Conservation (phyloP, 2,113 vertebrate genomes). For the Garra rufa region DNA sequence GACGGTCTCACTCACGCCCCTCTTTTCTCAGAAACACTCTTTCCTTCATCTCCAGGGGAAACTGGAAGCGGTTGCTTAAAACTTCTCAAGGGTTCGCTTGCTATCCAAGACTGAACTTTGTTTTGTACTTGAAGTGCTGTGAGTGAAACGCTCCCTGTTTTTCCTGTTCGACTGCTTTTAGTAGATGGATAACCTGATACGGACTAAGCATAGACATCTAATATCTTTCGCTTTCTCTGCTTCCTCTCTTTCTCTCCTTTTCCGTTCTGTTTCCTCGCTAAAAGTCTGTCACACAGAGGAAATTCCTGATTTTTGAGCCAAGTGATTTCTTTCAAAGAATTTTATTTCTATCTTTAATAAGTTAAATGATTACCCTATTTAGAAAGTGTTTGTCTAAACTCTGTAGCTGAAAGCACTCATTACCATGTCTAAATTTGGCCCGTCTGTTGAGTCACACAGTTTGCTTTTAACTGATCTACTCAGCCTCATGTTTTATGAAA, state of each 20-base stretch:
- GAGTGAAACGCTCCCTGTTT: conserved; percentile 23
- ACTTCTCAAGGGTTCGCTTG: conserved; percentile 22
- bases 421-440: background rate
- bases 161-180: conserved; percentile 34
- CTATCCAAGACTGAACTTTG: conserved; percentile 21
- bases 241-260: conserved; percentile 23
- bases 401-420: background rate
- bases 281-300: conserved; percentile 1
- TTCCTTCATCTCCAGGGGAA: conserved; percentile 51
- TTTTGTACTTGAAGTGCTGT: conserved; percentile 23
- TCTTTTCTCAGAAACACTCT: conserved; percentile 12
- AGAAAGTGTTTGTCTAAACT: background rate
- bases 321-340: background rate
- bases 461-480: background rate
- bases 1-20: background rate
- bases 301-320: background rate
- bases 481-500: background rate
- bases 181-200: conserved; percentile 22
- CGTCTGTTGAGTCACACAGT: background rate
- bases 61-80: conserved; percentile 43
- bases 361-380: background rate
- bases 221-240: conserved; percentile 25
- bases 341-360: background rate
- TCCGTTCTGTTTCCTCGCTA: background rate
- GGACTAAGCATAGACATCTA: background rate